Evolutionary conservation across 2,888 invertebrate species (phyloP).

Genomic region (Onchidella celtica): DNA sequence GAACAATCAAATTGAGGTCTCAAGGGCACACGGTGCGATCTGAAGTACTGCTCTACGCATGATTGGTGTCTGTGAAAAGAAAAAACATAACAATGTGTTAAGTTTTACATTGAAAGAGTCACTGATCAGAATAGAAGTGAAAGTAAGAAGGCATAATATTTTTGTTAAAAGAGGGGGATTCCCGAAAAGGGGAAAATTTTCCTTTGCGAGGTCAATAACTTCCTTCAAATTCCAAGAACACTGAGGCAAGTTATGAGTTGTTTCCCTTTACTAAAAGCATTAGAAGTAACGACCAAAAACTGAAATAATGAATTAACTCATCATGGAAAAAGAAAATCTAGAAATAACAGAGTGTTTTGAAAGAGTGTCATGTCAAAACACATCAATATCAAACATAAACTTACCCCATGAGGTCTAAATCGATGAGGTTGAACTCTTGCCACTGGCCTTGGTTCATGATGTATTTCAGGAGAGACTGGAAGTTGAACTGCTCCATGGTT

Average conservation of each 20-base stretch:
- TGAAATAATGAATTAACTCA: no score
- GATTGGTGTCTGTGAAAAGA: neutral
- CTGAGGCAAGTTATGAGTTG: neutral
- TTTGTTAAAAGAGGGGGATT: no score
- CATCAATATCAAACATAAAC: neutral
- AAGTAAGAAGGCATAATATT: no score
- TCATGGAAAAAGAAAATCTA: no score
- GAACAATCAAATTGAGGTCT: constrained; percentile 29
- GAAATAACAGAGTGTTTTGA: no score
- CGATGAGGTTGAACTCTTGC: neutral
- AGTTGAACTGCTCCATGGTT: neutral
- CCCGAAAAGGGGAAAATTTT: no score
- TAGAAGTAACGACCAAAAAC: no score
- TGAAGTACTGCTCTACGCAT: neutral
- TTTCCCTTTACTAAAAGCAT: neutral
- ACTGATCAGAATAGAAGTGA: no score
- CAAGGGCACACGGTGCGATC: neutral
- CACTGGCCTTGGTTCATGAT: neutral
- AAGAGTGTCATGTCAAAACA: no score
- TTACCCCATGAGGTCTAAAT: constrained; percentile 17
- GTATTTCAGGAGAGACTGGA: neutral
- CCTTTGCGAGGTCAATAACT: neutral
- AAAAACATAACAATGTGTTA: neutral
- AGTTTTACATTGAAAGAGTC: neutral
- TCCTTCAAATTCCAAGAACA: neutral